phyloP scores from a whole-genome alignment of 2,797 vertebrate species.

The Tragelaphus eurycerus region DNA sequence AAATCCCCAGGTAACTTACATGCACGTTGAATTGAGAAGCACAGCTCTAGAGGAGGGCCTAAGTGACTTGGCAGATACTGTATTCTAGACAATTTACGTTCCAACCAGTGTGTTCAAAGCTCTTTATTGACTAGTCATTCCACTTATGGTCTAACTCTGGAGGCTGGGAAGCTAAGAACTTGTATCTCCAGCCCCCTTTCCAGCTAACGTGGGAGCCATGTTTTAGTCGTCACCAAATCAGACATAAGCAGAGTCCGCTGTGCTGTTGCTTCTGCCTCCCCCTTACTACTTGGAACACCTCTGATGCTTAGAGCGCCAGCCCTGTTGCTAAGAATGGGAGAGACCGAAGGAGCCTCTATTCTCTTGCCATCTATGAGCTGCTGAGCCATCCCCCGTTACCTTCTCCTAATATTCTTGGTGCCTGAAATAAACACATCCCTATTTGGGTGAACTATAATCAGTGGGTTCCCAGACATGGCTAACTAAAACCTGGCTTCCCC shows the following conservation, averaged over 20 bases:
- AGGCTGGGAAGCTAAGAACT: neutral
- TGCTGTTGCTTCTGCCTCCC: neutral
- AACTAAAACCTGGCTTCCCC: neutral
- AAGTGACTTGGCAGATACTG: neutral
- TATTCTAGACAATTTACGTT: neutral
- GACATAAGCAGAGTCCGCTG: neutral
- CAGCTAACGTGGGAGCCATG: neutral
- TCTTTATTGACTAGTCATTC: neutral
- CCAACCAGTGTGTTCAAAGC: neutral
- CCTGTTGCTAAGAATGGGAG: neutral
- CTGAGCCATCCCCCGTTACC: neutral
- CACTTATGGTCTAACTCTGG: neutral
- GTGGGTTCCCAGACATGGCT: neutral
- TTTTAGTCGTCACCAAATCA: neutral
- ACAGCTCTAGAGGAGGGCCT: neutral
- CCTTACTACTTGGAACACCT: neutral
- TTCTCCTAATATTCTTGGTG: neutral
- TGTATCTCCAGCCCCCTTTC: neutral
- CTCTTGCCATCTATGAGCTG: neutral
- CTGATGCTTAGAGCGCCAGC: neutral
- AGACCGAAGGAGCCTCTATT: neutral
- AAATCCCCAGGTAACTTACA: neutral
- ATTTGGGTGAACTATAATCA: neutral
- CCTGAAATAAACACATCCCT: neutral
- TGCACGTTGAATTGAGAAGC: neutral